These are phyloP conservation scores for Heterotis niloticus DNA, from an alignment of 2,113 vertebrate species.

Conservation along the genomic window DNA sequence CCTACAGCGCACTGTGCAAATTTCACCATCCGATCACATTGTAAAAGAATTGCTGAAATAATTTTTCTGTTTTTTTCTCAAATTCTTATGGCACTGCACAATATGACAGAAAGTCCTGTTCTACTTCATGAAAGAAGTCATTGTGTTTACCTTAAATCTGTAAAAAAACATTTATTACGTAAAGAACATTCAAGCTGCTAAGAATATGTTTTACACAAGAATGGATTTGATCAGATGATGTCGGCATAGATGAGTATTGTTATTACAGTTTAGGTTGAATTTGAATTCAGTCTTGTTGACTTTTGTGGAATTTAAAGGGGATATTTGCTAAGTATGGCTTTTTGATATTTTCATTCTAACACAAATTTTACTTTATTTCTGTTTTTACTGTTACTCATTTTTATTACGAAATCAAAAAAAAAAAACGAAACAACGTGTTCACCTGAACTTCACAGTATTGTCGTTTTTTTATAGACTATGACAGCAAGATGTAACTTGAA, in stretches of 20 bases:
- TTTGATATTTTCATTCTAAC: conserved; percentile 55
- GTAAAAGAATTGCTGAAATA: background rate
- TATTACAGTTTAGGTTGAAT: conserved; percentile 37
- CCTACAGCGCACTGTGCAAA: conserved; percentile 33
- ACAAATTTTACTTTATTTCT: conserved; percentile 45
- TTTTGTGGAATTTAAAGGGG: conserved; percentile 32
- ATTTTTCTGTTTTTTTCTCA: conserved; percentile 20
- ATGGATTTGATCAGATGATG: conserved; percentile 39
- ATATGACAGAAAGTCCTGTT: conserved; percentile 29
- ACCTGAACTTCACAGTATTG: conserved; percentile 32
- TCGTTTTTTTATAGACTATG: conserved; percentile 41
- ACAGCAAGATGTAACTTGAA: conserved; percentile 43
- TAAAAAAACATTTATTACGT: conserved; percentile 57
- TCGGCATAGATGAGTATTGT: conserved; percentile 51
- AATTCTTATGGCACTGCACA: conserved; percentile 42
- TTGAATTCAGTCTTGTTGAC: conserved; percentile 41
- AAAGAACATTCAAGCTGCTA: conserved; percentile 39
- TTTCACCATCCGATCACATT: background rate
- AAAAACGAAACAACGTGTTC: conserved; percentile 44
- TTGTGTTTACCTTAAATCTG: conserved; percentile 67
- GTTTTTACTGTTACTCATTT: conserved; percentile 36
- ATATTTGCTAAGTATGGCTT: conserved; percentile 44
- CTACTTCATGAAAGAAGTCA: conserved; percentile 31
- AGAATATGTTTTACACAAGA: conserved; percentile 47
- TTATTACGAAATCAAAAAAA: conserved; percentile 48